Evolutionary conservation across 2,113 vertebrate species (phyloP), one percentile per base, ranked within the genome.

Genomic region (Hystrix brachyura): DNA sequence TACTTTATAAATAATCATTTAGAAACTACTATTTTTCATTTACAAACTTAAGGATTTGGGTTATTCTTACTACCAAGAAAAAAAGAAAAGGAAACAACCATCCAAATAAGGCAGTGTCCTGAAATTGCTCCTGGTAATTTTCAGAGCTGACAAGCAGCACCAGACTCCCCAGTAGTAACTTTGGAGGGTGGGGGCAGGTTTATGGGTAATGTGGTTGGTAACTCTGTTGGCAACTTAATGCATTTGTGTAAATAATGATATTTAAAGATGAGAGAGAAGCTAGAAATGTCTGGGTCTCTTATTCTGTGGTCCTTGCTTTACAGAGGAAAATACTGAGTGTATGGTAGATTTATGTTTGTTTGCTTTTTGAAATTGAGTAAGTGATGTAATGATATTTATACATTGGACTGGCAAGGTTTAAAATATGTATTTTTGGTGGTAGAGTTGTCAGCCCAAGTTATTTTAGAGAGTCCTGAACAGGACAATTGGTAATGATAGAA

Each of bases 21-120:
- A 71, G 83, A 95, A 95, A 83, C 83, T 84, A 62, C 67, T 81
- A 67, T 71, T 98, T 98, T 96, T 90, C 48, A n/a, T 62, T 80
- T 96, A 25, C 72, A 95, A 86, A 95, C 90, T 55, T 62, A 96
- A 86, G 94, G 76, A 60, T 79, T 32, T 57, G 74, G 53, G 65
- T 74, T 91, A 88, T 80, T 91, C 78, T 95, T 96, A 91, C 11
- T 91, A 19, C 53, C 15, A 34, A 34, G 32, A 5, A 53, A n/a
- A 62, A 38, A 43, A 11, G 43, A 19, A 59, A 18, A 87, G 13
- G 25, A 88, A 82, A 69, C 46, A 71, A 8, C 9, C 27, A 51
- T 15, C 43, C 62, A 64, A 69, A 55, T 9, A 27, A 57, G 43
- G n/a, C 14, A 0, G 3, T 1, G 0, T 51, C 79, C 79, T 93